phyloP scores from a whole-genome alignment of 2,888 invertebrate genomes.

The Cantharis flavilabris region DNA sequence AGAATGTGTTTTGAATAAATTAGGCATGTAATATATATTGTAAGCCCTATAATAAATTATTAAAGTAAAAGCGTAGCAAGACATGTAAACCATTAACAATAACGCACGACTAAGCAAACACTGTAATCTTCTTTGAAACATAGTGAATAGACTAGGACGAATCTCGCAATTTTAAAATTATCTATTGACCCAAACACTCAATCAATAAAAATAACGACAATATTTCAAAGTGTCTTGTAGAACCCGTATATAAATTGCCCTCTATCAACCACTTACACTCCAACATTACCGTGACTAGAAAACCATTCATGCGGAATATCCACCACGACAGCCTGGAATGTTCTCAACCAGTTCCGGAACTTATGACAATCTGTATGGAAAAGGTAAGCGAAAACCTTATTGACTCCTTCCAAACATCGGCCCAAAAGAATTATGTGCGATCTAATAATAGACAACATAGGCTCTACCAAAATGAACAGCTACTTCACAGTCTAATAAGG shows the following conservation, averaged over 20 bases:
- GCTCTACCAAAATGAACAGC: background rate
- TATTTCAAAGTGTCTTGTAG: constrained; percentile 28
- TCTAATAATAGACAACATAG: constrained; percentile 28
- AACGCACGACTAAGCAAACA: background rate
- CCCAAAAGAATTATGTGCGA: constrained; percentile 33
- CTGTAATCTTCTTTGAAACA: constrained; percentile 15
- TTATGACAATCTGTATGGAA: constrained; percentile 32
- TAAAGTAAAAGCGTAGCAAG: background rate
- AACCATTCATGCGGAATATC: constrained; percentile 32
- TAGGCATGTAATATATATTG: background rate
- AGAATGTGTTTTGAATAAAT: constrained; percentile 2
- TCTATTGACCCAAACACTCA: constrained; percentile 21
- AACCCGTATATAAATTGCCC: constrained; percentile 32
- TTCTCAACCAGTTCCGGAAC: constrained; percentile 29
- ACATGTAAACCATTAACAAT: constrained; percentile 6
- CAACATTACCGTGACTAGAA: constrained; percentile 26
- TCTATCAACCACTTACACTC: constrained; percentile 31
- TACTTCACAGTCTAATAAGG: constrained; percentile 29
- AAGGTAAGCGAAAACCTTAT: constrained; percentile 24
- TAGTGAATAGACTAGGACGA: constrained; percentile 1
- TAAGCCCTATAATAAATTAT: constrained; percentile 1
- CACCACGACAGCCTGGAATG: constrained; percentile 32
- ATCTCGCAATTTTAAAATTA: constrained; percentile 27
- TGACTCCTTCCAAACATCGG: constrained; percentile 31
- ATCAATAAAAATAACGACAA: constrained; percentile 27